These are phyloP conservation scores for Dasyprocta punctata DNA, from an alignment of 2,113 vertebrate genomes.

Conservation along the genomic window DNA sequence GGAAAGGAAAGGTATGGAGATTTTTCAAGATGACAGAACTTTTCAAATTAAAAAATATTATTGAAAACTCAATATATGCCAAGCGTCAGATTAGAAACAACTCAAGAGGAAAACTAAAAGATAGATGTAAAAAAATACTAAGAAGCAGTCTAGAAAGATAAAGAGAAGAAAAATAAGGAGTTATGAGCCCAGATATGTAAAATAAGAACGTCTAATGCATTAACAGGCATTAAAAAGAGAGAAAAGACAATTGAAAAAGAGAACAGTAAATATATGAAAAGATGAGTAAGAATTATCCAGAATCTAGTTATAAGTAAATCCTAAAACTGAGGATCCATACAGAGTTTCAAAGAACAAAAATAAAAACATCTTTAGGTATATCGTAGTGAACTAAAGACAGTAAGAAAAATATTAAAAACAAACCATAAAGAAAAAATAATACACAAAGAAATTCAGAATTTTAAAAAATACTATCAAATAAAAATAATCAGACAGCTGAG, in stretches of 20 bases:
- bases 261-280: background rate
- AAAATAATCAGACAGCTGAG: background rate
- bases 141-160: background rate
- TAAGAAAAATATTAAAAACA: slow-evolving; percentile 19
- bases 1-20: fast-evolving
- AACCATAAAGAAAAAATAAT: background rate
- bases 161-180: background rate
- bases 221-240: background rate
- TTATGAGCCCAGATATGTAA: background rate
- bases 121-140: background rate
- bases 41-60: background rate
- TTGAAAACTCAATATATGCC: background rate
- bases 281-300: background rate
- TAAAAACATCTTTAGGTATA: background rate
- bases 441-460: background rate
- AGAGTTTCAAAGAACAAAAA: slow-evolving; percentile 30
- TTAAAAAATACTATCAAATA: background rate
- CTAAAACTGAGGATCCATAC: background rate
- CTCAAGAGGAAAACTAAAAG: background rate
- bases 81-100: background rate
- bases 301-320: slow-evolving; percentile 26
- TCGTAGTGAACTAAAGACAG: background rate
- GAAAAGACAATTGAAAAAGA: background rate
- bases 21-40: background rate
- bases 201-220: background rate